phyloP scores from a whole-genome alignment of 2,113 vertebrate species.

The Athene noctua region DNA sequence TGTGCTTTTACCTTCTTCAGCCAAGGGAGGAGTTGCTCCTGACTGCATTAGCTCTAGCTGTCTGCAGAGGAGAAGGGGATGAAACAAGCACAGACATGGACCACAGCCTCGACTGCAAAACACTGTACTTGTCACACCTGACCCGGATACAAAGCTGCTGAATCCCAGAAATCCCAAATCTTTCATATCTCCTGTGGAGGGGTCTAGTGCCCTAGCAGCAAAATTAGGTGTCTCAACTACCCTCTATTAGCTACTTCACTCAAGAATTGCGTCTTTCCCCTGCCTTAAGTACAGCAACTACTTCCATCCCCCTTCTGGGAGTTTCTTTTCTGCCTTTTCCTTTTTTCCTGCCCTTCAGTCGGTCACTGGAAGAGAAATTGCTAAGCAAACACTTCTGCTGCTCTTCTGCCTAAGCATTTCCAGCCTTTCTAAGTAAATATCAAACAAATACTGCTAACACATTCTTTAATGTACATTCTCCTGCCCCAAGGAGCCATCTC shows the following conservation, averaged over 20 bases:
- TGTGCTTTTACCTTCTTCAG: neutral
- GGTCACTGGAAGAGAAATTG: neutral
- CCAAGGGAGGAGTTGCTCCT: neutral
- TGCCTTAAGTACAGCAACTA: neutral
- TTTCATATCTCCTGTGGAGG: neutral
- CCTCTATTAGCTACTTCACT: neutral
- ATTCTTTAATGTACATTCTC: neutral
- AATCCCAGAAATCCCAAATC: neutral
- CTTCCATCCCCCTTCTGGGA: neutral
- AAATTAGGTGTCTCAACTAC: neutral
- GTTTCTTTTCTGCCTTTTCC: neutral
- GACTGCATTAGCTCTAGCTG: neutral
- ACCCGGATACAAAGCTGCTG: neutral
- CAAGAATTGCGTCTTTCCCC: neutral
- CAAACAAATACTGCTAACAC: neutral
- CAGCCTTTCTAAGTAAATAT: neutral
- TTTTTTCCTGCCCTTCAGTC: neutral
- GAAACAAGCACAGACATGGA: neutral
- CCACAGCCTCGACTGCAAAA: neutral
- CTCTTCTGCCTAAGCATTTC: neutral
- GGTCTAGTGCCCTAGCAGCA: neutral
- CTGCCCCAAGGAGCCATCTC: neutral
- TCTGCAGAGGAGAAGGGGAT: neutral
- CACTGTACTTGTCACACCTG: fast-evolving
- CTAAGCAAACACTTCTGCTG: neutral